These are phyloP conservation scores for Ptychochromis oligacanthus DNA, from an alignment of 2,113 vertebrate genomes.

Conservation along the genomic window DNA sequence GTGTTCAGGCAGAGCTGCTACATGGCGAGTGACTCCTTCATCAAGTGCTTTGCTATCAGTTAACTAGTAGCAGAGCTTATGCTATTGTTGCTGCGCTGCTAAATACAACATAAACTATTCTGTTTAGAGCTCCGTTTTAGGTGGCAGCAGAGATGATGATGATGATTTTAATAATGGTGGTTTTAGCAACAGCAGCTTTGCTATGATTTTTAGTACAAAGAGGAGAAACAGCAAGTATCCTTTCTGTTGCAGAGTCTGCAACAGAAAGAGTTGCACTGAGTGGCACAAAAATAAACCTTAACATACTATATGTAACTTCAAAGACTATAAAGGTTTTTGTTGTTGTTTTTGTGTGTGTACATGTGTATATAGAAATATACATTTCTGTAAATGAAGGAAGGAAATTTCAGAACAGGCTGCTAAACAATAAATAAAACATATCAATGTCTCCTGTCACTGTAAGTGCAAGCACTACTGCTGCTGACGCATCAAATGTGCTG, in stretches of 20 bases:
- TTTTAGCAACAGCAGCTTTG: background rate
- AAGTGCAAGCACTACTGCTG: constrained; percentile 23
- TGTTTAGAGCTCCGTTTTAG: background rate
- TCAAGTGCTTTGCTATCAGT: constrained; percentile 2
- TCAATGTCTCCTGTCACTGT: constrained; percentile 40
- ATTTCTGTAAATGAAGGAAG: background rate
- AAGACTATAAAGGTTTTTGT: background rate
- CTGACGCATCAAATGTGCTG: constrained; percentile 44
- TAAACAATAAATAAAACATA: constrained; percentile 48
- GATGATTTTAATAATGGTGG: background rate
- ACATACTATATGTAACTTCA: background rate
- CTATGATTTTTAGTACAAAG: background rate
- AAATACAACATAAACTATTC: background rate
- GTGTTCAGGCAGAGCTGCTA: background rate
- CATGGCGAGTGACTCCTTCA: background rate
- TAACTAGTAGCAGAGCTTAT: constrained; percentile 1
- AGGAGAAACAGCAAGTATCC: background rate
- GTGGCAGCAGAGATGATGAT: background rate
- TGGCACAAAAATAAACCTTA: background rate
- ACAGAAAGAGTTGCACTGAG: background rate
- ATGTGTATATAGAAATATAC: background rate
- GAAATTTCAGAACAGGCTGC: constrained; percentile 4
- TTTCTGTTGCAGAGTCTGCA: background rate
- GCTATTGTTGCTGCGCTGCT: background rate
- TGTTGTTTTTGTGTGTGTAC: background rate